Evolutionary conservation across 2,113 vertebrate genomes (phyloP), one percentile per base, ranked within the genome.

Genomic region (Chaenocephalus aceratus): DNA sequence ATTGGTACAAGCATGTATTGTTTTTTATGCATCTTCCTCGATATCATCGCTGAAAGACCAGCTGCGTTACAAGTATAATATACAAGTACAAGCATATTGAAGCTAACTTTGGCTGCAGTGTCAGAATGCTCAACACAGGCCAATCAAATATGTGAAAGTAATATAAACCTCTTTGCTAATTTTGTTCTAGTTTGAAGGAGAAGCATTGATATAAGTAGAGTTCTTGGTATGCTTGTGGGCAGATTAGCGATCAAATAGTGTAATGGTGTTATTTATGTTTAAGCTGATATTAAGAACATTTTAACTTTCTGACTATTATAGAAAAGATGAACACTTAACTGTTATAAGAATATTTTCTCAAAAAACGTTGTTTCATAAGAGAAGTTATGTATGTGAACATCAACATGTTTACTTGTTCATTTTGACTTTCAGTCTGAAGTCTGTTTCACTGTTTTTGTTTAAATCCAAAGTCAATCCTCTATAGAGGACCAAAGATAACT

Each of bases 31-130:
- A 48, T 41, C 34, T 59, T 53, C 3, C 3, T 7, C 11, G 60
- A 60, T 14, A 60, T 66, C 52, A n/a, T 63, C 51, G 16, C 49
- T 49, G 10, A 13, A 79, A 23, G 23, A 64, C 61, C 12, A 54
- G 46, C 23, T 48, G 10, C 2, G 16, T 5, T 58, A 14, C 3
- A 4, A 30, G 26, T 41, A 41, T 6, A 41, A 41, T 41, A 49
- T 21, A 11, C 11, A 18, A 1, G 1, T 67, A 41, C 6, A 68
- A 41, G 7, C 44, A 53, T 65, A 76, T 46, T 1, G 30, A 9
- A 58, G 13, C 36, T 57, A 66, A 16, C 54, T 60, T 73, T 45
- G 52, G 10, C 26, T 48, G 41, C 16, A 45, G 30, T 0, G 0
- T 26, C 18, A 74, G 41, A 6, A 41, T 36, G 13, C 21, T 61